These are phyloP conservation scores for Aulostomus chinensis DNA, from an alignment of 2,797 vertebrate genomes.

Conservation along the genomic window DNA sequence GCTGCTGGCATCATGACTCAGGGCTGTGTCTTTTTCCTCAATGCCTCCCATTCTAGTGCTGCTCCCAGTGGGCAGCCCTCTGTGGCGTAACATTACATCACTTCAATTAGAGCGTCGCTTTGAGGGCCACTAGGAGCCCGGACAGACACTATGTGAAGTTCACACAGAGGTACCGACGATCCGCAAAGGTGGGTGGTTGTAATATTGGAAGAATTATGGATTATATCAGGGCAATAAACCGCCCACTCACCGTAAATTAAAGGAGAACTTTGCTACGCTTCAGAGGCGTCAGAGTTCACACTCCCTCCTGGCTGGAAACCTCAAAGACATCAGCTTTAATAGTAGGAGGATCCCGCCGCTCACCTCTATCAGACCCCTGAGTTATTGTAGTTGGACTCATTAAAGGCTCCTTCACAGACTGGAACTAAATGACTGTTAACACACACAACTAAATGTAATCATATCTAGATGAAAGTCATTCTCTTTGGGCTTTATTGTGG, in stretches of 20 bases:
- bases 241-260: constrained; percentile 71
- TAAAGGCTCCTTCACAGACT: constrained; percentile 42
- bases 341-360: constrained; percentile 56
- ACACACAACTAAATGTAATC: too few relatives aligned
- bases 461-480: too few relatives aligned
- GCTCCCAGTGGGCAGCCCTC: constrained; percentile 56
- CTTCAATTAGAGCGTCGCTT: constrained; percentile 61
- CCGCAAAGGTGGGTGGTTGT: constrained; percentile 59
- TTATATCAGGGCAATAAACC: constrained; percentile 71
- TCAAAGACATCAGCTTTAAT: constrained; percentile 55
- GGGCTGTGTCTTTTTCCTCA: constrained; percentile 65
- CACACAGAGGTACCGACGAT: constrained; percentile 41
- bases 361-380: constrained; percentile 59
- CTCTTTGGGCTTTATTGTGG: not conserved
- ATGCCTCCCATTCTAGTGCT: constrained; percentile 62
- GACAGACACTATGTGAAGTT: constrained; percentile 41
- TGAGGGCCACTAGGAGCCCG: constrained; percentile 39
- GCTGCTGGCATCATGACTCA: constrained; percentile 66
- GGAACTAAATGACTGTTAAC: not conserved
- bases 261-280: constrained; percentile 59
- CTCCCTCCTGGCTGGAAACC: constrained; percentile 63
- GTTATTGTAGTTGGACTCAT: constrained; percentile 47
- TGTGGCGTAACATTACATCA: constrained; percentile 74
- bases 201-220: constrained; percentile 64
- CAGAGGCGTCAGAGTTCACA: constrained; percentile 56